These are phyloP conservation scores for Maniola hyperantus DNA, from an alignment of 2,888 invertebrate genomes.

Conservation along the genomic window DNA sequence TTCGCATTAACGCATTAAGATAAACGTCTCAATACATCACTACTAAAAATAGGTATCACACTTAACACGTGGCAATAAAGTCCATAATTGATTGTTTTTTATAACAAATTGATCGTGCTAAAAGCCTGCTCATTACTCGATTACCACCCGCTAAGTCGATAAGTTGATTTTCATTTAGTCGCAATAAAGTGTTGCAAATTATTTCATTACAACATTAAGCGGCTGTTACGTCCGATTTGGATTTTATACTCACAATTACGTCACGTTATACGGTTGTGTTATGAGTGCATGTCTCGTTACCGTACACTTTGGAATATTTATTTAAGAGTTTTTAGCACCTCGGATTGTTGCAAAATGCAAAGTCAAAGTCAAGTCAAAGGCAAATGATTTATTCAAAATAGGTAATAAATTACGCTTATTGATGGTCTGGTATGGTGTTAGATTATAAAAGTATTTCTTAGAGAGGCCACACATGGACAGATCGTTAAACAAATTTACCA, in stretches of 20 bases:
- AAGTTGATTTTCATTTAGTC: conserved; percentile 62
- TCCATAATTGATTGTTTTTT: conserved; percentile 43
- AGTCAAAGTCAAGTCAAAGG: too few relatives aligned
- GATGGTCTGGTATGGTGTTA: too few relatives aligned
- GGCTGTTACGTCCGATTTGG: conserved; percentile 48
- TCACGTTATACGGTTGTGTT: conserved; percentile 40
- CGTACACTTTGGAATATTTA: conserved; percentile 32
- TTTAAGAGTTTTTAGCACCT: conserved; percentile 20
- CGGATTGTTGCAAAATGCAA: background rate
- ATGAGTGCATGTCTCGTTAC: conserved; percentile 39
- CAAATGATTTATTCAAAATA: too few relatives aligned
- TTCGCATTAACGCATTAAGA: conserved; percentile 52
- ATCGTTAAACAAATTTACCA: too few relatives aligned
- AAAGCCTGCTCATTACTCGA: conserved; percentile 57
- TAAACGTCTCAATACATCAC: conserved; percentile 54
- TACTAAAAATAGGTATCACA: conserved; percentile 34
- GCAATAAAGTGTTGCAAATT: conserved; percentile 73
- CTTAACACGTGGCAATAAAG: conserved; percentile 47
- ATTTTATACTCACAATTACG: conserved; percentile 48
- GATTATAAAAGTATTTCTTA: too few relatives aligned
- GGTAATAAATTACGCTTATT: too few relatives aligned
- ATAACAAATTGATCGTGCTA: conserved; percentile 46
- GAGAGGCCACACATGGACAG: too few relatives aligned
- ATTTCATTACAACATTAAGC: conserved; percentile 46
- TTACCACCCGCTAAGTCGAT: conserved; percentile 74